These are phyloP conservation scores for Perithous albicinctus DNA, from an alignment of 2,888 invertebrate species.

Conservation along the genomic window DNA sequence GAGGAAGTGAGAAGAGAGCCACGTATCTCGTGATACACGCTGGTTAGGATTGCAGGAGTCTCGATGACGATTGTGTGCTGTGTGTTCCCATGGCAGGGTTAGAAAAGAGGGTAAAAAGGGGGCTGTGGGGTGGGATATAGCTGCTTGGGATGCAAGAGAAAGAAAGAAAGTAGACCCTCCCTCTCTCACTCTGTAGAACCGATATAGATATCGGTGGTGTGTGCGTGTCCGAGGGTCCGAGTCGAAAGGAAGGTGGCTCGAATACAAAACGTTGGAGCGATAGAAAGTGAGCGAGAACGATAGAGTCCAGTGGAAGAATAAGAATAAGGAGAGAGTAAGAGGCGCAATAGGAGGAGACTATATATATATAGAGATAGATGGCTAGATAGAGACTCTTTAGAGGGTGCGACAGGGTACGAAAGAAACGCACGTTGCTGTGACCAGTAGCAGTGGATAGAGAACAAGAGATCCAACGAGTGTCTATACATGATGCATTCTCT, in stretches of 20 bases:
- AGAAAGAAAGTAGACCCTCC: conserved; percentile 7
- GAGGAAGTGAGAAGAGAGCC: conserved; percentile 63
- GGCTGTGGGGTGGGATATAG: no score
- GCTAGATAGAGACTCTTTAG: conserved; percentile 60
- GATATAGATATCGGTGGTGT: conserved; percentile 42
- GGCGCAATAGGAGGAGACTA: background rate
- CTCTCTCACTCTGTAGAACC: background rate
- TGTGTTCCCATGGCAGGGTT: conserved; percentile 25
- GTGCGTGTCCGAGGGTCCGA: conserved; percentile 53
- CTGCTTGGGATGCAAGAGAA: conserved; percentile 11
- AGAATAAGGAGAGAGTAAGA: conserved; percentile 27
- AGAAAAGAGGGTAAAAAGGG: conserved; percentile 32
- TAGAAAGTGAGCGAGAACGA: conserved; percentile 43
- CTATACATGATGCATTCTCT: no score
- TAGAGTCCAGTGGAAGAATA: background rate
- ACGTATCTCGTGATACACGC: conserved; percentile 69
- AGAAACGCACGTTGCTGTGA: conserved; percentile 13
- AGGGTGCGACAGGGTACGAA: conserved; percentile 46
- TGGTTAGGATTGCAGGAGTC: conserved; percentile 73
- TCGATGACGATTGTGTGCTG: conserved; percentile 73
- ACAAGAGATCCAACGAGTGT: conserved; percentile 37
- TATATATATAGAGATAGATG: conserved; percentile 58
- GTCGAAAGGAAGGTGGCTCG: conserved; percentile 66
- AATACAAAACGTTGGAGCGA: conserved; percentile 68
- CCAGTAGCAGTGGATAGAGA: conserved; percentile 18